These are phyloP conservation scores for Percina caprodes DNA, from an alignment of 2,113 vertebrate species.

Conservation along the genomic window DNA sequence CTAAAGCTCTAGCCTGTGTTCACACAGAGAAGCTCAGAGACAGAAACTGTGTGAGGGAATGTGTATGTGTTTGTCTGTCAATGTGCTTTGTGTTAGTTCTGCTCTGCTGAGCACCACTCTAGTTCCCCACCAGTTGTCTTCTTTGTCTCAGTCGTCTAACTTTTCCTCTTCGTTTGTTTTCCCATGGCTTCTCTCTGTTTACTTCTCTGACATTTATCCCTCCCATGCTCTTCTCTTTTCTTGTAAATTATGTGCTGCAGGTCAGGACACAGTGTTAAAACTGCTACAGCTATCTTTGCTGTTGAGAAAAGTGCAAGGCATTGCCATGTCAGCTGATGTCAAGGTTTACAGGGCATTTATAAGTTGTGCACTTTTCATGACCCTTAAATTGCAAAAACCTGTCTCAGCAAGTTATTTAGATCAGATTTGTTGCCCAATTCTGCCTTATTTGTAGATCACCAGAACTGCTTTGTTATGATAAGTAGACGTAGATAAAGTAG, in stretches of 20 bases:
- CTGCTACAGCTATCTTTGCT: conserved; percentile 8
- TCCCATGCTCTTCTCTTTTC: neutral
- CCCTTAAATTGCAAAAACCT: neutral
- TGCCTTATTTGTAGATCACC: too few species aligned
- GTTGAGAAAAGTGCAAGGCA: conserved; percentile 22
- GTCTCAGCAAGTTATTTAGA: neutral
- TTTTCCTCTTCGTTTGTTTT: neutral
- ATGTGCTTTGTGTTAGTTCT: conserved; percentile 52
- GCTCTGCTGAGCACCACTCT: conserved; percentile 30
- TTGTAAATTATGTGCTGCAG: conserved; percentile 12
- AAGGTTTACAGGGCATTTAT: neutral
- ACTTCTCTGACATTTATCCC: conserved; percentile 10
- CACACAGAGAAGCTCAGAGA: conserved; percentile 35
- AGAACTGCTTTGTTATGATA: too few species aligned
- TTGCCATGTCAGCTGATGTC: neutral
- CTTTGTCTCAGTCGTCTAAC: conserved; percentile 18
- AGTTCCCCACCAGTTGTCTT: conserved; percentile 34
- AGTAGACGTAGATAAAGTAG: too few species aligned
- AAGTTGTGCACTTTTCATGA: neutral
- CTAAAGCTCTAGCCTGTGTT: conserved; percentile 37
- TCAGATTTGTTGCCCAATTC: too few species aligned
- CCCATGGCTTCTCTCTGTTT: neutral
- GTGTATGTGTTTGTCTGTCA: conserved; percentile 29
- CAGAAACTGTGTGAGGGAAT: conserved; percentile 9
- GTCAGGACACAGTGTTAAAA: conserved; percentile 23